These are phyloP conservation scores for Cheilosia vernalis DNA, from an alignment of 2,888 invertebrate species.

Conservation along the genomic window DNA sequence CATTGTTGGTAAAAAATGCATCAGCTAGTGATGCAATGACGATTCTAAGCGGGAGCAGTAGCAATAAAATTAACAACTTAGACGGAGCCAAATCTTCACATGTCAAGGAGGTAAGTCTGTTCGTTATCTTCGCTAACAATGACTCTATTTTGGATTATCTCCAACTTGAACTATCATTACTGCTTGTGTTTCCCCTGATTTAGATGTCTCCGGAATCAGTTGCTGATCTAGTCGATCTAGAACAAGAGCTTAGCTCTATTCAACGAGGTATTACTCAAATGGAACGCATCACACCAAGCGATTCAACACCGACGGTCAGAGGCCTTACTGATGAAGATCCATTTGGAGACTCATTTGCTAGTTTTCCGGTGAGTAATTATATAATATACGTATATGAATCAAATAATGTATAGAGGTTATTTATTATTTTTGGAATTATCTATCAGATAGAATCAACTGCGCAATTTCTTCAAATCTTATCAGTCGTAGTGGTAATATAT, in stretches of 20 bases:
- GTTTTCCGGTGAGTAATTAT: slow-evolving; percentile 81
- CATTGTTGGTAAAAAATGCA: slow-evolving; percentile 71
- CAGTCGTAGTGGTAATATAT: neutral
- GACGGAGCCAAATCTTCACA: slow-evolving; percentile 76
- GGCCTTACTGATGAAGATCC: slow-evolving; percentile 86
- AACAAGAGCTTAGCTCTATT: slow-evolving; percentile 93
- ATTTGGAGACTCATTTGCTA: slow-evolving; percentile 90
- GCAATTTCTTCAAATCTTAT: slow-evolving; percentile 4
- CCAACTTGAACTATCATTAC: neutral
- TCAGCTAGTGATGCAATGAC: slow-evolving; percentile 75
- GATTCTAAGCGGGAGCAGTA: slow-evolving; percentile 79
- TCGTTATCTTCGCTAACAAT: neutral
- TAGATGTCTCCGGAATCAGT: slow-evolving; percentile 85
- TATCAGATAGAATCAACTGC: slow-evolving; percentile 13
- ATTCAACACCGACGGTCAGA: slow-evolving; percentile 85
- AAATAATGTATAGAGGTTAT: neutral
- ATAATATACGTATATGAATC: neutral
- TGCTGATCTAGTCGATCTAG: slow-evolving; percentile 93
- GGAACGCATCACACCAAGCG: slow-evolving; percentile 91
- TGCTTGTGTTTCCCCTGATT: neutral
- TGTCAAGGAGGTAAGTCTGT: slow-evolving; percentile 77
- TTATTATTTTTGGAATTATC: neutral
- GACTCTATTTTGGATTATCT: neutral
- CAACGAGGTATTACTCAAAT: slow-evolving; percentile 95
- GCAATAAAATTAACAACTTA: slow-evolving; percentile 76